Conservation (phyloP, 2,888 invertebrate species). For the Caenorhabditis sp. region DNA sequence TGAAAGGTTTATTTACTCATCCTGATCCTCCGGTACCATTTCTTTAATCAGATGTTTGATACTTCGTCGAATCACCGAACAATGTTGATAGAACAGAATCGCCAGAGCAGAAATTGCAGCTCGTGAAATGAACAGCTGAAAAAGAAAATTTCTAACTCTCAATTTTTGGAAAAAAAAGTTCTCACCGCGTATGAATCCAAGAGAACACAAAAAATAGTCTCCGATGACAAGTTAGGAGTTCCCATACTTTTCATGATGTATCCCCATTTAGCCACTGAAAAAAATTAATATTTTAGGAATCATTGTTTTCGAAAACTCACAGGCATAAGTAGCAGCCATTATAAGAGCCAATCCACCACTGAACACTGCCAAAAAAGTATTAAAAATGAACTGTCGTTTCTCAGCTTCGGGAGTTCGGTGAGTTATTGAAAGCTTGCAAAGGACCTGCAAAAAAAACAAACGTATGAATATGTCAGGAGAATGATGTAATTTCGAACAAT, state of each 20-base stretch:
- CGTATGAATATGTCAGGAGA: too few relatives aligned
- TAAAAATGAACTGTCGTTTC: conserved; percentile 28
- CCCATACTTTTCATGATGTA: conserved; percentile 33
- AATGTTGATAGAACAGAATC: conserved; percentile 37
- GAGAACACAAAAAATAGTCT: conserved; percentile 33
- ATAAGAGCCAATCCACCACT: conserved; percentile 23
- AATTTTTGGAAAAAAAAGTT: too few relatives aligned
- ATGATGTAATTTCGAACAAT: neutral
- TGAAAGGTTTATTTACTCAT: conserved; percentile 10
- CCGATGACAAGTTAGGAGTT: conserved; percentile 27
- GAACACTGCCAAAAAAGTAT: conserved; percentile 31
- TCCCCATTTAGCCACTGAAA: conserved; percentile 37
- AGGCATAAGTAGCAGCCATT: conserved; percentile 36
- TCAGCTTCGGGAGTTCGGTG: conserved; percentile 23
- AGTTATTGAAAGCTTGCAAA: conserved; percentile 21
- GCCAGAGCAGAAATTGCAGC: conserved; percentile 36
- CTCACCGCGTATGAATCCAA: conserved; percentile 35
- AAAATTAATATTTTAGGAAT: neutral
- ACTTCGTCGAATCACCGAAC: conserved; percentile 29
- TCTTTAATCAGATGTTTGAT: conserved; percentile 36
- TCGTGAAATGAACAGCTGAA: conserved; percentile 37
- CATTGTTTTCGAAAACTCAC: conserved; percentile 12
- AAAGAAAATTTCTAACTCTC: neutral
- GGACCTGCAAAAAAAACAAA: conserved; percentile 22
- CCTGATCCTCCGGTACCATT: conserved; percentile 39